phyloP scores from a whole-genome alignment of 2,113 vertebrate genomes.

The Xyliphius kryptos region DNA sequence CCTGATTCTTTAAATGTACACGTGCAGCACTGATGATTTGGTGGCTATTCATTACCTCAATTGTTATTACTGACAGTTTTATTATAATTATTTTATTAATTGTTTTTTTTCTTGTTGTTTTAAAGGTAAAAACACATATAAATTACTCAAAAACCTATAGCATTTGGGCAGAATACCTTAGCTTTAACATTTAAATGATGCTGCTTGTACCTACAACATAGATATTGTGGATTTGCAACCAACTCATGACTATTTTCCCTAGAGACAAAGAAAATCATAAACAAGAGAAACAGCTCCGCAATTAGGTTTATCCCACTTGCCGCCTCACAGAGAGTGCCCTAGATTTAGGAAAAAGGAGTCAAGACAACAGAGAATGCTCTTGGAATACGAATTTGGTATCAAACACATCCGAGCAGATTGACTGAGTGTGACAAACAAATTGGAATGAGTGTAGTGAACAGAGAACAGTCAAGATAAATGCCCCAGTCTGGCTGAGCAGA shows the following conservation, averaged over 20 bases:
- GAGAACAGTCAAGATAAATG: no score
- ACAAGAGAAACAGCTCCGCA: conserved; percentile 15
- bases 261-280: conserved; percentile 22
- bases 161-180: no score
- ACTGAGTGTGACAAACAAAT: neutral
- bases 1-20: no score
- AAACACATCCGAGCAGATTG: neutral
- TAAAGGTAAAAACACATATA: no score
- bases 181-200: no score
- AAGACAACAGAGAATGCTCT: conserved; percentile 13
- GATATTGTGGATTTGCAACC: conserved; percentile 28
- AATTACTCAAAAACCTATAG: no score
- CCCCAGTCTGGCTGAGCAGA: no score
- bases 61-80: no score
- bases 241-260: conserved; percentile 29
- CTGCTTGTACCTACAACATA: neutral
- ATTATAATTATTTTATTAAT: no score
- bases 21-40: no score
- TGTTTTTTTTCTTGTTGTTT: no score
- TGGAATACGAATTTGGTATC: conserved; percentile 13
- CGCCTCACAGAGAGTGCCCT: conserved; percentile 20
- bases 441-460: neutral
- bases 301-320: conserved; percentile 27
- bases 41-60: no score
- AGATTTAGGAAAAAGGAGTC: conserved; percentile 26